Percentiles rank a stretch among this genome's conserved stretches.
phyloP scores from a whole-genome alignment of 1,140 invertebrate genomes.

The Thaumatotibia leucotreta region DNA sequence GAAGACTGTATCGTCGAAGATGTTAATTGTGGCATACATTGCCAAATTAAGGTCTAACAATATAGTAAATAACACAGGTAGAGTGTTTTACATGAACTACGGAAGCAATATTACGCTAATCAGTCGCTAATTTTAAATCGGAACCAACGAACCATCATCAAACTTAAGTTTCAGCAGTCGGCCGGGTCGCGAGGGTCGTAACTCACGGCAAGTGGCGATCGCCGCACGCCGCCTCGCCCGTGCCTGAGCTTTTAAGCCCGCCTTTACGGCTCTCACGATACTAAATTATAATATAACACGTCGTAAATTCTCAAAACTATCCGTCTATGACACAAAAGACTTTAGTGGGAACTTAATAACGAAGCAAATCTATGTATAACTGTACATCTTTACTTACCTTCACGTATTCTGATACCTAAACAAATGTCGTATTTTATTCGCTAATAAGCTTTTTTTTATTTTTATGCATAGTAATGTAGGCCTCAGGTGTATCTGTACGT shows the following conservation, averaged over 20 bases:
- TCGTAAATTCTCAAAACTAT: slow-evolving; percentile 73
- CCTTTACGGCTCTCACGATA: slow-evolving; percentile 59
- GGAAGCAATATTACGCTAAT: too few species aligned
- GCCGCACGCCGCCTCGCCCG: slow-evolving; percentile 15
- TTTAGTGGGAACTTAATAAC: slow-evolving; percentile 39
- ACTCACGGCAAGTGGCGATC: slow-evolving; percentile 1
- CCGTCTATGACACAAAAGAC: slow-evolving; percentile 47
- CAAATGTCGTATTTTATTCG: too few species aligned
- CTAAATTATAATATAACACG: slow-evolving; percentile 75
- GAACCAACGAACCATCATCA: not conserved
- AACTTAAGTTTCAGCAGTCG: not conserved
- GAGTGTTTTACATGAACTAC: too few species aligned
- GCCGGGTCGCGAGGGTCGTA: not conserved
- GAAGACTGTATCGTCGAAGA: too few species aligned
- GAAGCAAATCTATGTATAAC: not conserved
- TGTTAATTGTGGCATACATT: too few species aligned
- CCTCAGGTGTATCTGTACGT: slow-evolving; percentile 42
- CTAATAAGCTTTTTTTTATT: too few species aligned
- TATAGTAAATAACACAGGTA: too few species aligned
- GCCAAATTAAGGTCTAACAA: too few species aligned
- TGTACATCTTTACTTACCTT: not conserved
- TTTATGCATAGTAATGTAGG: not conserved
- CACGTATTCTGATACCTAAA: not conserved
- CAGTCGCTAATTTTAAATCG: not conserved
- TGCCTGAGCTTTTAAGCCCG: slow-evolving; percentile 70